Percentiles rank a stretch among this genome's conserved stretches.
phyloP scores from a whole-genome alignment of 2,888 invertebrate species.

The Oasisia sp. region DNA sequence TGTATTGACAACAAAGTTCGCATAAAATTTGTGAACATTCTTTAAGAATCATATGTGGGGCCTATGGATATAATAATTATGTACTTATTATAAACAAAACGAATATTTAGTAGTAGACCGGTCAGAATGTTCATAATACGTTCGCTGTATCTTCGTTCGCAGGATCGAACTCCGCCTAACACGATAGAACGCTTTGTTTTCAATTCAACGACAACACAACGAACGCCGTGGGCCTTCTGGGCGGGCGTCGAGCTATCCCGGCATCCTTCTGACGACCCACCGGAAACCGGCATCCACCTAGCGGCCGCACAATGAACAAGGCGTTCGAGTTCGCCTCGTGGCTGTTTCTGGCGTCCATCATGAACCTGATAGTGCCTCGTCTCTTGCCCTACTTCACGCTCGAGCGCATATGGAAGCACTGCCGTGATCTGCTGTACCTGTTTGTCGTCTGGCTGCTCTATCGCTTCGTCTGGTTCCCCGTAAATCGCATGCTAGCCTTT shows the following conservation, averaged over 20 bases:
- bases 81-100: background rate
- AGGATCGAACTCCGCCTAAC: background rate
- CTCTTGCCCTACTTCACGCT: background rate
- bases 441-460: background rate
- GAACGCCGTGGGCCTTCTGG: too few species aligned
- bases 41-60: too few species aligned
- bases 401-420: background rate
- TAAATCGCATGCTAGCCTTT: background rate
- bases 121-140: background rate
- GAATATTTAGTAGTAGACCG: background rate
- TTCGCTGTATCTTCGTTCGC: background rate
- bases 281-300: too few species aligned
- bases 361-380: background rate
- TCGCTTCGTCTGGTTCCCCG: constrained; percentile 7
- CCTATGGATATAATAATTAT: too few species aligned
- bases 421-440: background rate
- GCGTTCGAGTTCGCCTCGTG: background rate
- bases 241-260: too few species aligned
- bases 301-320: background rate
- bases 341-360: background rate
- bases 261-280: too few species aligned
- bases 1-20: too few species aligned
- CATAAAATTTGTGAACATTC: too few species aligned
- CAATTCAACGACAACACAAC: background rate
- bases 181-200: background rate